Conservation (phyloP, 2,113 vertebrate species). For the Glareola pratincola region DNA sequence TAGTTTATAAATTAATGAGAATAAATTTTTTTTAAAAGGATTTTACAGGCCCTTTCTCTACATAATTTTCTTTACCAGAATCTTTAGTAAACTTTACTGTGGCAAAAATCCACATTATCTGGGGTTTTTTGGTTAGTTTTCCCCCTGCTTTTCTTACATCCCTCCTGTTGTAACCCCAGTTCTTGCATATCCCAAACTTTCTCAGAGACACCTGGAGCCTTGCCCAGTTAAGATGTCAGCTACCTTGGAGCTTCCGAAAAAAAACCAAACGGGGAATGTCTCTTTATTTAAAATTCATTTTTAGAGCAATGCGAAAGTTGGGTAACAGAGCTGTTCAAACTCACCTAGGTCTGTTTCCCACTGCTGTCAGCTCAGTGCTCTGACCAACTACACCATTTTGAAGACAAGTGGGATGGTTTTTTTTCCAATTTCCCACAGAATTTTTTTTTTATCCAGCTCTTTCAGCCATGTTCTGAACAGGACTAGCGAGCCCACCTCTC, state of each 20-base stretch:
- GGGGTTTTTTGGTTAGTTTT: rapidly evolving
- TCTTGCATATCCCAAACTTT: neutral
- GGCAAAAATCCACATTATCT: neutral
- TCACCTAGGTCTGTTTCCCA: neutral
- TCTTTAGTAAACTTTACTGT: neutral
- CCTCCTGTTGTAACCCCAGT: neutral
- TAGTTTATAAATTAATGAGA: neutral
- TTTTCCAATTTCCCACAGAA: neutral
- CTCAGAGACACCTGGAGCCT: neutral
- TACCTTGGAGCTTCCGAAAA: neutral
- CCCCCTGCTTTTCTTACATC: neutral
- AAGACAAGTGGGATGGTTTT: neutral
- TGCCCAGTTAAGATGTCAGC: neutral
- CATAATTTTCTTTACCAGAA: neutral
- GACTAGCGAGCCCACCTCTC: neutral
- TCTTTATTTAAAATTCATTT: neutral
- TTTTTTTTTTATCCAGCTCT: neutral
- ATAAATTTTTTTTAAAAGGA: rapidly evolving
- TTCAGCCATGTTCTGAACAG: neutral
- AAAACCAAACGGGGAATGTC: neutral
- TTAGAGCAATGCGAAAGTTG: neutral
- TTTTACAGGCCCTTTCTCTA: neutral
- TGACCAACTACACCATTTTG: neutral
- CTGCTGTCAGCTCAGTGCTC: neutral
- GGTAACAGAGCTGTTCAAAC: neutral